Conservation (phyloP, 2,797 vertebrate genomes). For the Siniperca obscura region DNA sequence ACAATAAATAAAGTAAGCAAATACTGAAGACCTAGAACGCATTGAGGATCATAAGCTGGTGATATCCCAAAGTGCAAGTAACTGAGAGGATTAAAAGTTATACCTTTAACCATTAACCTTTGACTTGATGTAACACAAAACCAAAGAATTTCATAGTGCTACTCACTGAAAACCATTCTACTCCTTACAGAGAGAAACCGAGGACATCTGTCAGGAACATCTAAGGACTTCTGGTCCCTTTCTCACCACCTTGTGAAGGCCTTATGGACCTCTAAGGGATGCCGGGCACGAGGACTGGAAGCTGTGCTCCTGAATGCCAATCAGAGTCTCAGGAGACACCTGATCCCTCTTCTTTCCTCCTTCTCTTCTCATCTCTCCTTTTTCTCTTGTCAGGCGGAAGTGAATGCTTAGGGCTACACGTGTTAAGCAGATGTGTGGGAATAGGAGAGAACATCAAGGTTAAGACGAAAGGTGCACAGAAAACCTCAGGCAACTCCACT, state of each 20-base stretch:
- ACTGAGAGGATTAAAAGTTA: background rate
- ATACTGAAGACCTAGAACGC: background rate
- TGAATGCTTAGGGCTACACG: conserved; percentile 73
- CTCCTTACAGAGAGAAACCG: background rate
- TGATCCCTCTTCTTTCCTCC: conserved; percentile 40
- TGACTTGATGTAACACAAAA: background rate
- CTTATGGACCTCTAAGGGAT: conserved; percentile 40
- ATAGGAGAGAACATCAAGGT: conserved; percentile 78
- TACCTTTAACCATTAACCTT: no score
- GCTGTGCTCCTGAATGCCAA: conserved; percentile 64
- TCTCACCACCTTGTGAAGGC: conserved; percentile 34
- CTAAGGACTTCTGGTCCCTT: conserved; percentile 2
- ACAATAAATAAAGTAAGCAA: background rate
- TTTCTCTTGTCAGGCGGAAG: conserved; percentile 68
- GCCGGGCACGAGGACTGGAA: conserved; percentile 44
- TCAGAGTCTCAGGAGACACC: conserved; percentile 58
- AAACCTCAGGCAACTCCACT: conserved; percentile 66
- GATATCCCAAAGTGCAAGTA: background rate
- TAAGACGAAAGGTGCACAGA: conserved; percentile 71
- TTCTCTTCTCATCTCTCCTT: conserved; percentile 52
- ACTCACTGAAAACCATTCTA: background rate
- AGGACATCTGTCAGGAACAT: conserved; percentile 18
- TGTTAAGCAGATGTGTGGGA: conserved; percentile 75
- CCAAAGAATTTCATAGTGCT: background rate
- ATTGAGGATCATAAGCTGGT: background rate